Conservation (phyloP, 2,797 vertebrate species). For the Sparus aurata region DNA sequence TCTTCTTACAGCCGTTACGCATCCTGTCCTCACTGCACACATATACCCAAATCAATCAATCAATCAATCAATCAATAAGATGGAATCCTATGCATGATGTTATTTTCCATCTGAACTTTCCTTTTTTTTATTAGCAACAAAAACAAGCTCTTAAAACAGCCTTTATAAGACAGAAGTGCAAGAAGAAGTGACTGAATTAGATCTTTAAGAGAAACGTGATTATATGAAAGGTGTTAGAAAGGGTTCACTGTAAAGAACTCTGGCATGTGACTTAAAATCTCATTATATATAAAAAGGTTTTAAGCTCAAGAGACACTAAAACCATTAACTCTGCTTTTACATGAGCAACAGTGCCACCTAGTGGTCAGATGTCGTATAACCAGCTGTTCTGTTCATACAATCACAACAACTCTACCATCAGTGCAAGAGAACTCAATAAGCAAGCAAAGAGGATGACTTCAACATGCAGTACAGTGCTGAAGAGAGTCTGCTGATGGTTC, state of each 20-base stretch:
- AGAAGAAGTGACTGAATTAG: background rate
- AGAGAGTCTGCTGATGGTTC: background rate
- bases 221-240: background rate
- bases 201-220: background rate
- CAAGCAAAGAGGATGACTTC: background rate
- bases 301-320: background rate
- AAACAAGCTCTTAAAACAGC: background rate
- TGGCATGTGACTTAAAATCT: background rate
- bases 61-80: background rate
- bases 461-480: background rate
- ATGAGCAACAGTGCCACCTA: conserved; percentile 19
- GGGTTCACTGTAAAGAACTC: background rate
- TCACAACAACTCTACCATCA: background rate
- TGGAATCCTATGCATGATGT: background rate
- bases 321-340: background rate
- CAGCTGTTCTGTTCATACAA: background rate
- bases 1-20: conserved; percentile 91
- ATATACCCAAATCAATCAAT: conserved; percentile 4
- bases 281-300: no score
- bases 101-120: background rate
- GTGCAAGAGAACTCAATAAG: background rate
- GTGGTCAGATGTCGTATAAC: conserved; percentile 22
- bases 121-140: background rate
- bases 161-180: background rate
- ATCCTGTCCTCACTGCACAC: conserved; percentile 91